phyloP scores from a whole-genome alignment of 2,113 vertebrate genomes.

The Proterorhinus semilunaris region DNA sequence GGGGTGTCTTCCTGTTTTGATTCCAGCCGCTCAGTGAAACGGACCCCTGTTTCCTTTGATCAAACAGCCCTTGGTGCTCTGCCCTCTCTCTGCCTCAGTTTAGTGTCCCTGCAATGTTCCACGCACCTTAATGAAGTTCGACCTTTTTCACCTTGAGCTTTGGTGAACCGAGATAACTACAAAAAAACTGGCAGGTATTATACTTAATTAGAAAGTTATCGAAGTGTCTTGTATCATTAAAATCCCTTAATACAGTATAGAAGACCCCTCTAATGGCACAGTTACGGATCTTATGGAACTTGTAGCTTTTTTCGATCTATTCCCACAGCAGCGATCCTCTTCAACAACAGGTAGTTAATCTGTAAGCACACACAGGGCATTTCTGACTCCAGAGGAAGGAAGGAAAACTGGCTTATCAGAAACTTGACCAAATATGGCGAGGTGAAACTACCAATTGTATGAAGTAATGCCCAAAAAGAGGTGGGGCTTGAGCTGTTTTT shows the following conservation, averaged over 20 bases:
- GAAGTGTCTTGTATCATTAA: background rate
- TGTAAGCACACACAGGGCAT: slow-evolving; percentile 60
- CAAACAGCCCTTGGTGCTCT: slow-evolving; percentile 25
- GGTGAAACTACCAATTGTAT: slow-evolving; percentile 70
- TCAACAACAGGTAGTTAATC: slow-evolving; percentile 59
- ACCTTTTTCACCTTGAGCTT: slow-evolving; percentile 54
- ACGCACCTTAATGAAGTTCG: slow-evolving; percentile 41
- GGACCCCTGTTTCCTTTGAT: slow-evolving; percentile 43
- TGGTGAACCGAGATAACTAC: slow-evolving; percentile 17
- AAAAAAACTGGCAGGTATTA: slow-evolving; percentile 19
- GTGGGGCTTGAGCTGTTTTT: slow-evolving; percentile 32
- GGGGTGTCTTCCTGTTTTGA: slow-evolving; percentile 50
- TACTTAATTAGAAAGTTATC: background rate
- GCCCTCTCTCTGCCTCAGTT: slow-evolving; percentile 7
- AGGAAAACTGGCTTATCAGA: slow-evolving; percentile 79
- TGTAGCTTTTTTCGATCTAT: background rate
- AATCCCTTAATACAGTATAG: background rate
- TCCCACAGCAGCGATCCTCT: background rate
- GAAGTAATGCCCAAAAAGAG: slow-evolving; percentile 60
- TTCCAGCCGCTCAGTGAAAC: slow-evolving; percentile 31
- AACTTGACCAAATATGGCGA: slow-evolving; percentile 74
- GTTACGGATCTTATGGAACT: too few relatives aligned
- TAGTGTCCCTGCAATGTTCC: background rate
- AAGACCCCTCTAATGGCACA: background rate
- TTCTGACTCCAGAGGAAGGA: slow-evolving; percentile 60